phyloP scores from a whole-genome alignment of 2,797 vertebrate species.

The Schizothorax lantsangensis region DNA sequence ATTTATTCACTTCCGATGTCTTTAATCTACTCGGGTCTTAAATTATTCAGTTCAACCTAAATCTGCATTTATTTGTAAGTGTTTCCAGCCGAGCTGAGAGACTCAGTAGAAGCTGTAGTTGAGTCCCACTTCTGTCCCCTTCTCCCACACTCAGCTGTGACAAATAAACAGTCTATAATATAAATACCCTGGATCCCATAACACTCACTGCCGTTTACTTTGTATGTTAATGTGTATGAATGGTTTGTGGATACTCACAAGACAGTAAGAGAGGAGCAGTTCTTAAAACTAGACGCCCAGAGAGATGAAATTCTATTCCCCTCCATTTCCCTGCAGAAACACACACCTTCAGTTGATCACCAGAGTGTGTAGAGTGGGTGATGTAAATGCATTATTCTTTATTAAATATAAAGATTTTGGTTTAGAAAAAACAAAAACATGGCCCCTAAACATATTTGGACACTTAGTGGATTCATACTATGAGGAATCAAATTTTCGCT shows the following conservation, averaged over 20 bases:
- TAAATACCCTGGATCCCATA: neutral
- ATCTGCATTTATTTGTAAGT: constrained; percentile 41
- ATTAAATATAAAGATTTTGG: neutral
- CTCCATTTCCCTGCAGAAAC: constrained; percentile 70
- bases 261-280: constrained; percentile 68
- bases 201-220: neutral
- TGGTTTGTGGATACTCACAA: constrained; percentile 67
- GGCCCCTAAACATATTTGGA: neutral
- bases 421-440: neutral
- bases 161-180: constrained; percentile 3
- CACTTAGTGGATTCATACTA: neutral
- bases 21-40: constrained; percentile 25
- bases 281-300: constrained; percentile 64
- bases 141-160: neutral
- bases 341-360: constrained; percentile 9
- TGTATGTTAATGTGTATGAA: neutral
- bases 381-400: neutral
- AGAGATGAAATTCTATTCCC: constrained; percentile 67
- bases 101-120: neutral
- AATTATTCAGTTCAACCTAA: constrained; percentile 44
- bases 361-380: neutral
- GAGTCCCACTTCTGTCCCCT: neutral
- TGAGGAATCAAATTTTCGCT: neutral
- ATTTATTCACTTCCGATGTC: constrained; percentile 44
- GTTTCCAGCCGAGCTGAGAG: constrained; percentile 13